Base-by-base conservation (phyloP, 2,888 invertebrate species). In the Mamestra brassicae region DNA sequence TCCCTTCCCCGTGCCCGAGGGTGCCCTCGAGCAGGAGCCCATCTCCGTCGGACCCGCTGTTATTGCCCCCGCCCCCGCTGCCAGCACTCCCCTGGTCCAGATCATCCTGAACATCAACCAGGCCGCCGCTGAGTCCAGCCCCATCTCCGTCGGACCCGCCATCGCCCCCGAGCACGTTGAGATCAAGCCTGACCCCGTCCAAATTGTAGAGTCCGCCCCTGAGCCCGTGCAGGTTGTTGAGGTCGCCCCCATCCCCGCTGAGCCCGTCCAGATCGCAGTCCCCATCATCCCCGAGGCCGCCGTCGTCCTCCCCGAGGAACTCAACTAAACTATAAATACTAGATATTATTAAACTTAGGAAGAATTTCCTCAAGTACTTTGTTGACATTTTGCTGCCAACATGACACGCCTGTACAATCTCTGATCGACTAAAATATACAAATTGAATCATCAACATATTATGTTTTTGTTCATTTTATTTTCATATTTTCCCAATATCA, bases 271-370 rank as follows among this genome's bases (percentile, higher is more conserved):
- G 61, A 86, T 89, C 70, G 89, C 81, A 1, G 81, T 86, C 60
- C 89, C 90, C 71, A 83, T 91, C 83, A 72, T 91, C 78, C 89
- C 91, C 69, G 75, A 82, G 13, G 89, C 90, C 84, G 92, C 83
- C 26, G 87, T 91, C 69, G 83, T 81, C 76, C 90, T 92, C 62
- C 92, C 92, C 64, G 92, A 91, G n/a, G 78, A 62, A 55, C 89
- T 92, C 68, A 91, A 90, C 90, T 91, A 90, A 42, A 15, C 13
- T 47, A 42, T 42, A 8, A 42, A 42, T 42, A 47, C 47, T 47
- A 47, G 47, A 47, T 11, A 47, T 13, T 4, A 47, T 13, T 47
- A 47, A 47, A 13, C 13, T 47, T 47, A 47, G 4, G 47, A 45
- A 47, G 47, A 47, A 47, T 47, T 47, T 4, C 13, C 47, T 47